Conservation (phyloP, 2,113 vertebrate genomes). For the Bettongia penicillata region DNA sequence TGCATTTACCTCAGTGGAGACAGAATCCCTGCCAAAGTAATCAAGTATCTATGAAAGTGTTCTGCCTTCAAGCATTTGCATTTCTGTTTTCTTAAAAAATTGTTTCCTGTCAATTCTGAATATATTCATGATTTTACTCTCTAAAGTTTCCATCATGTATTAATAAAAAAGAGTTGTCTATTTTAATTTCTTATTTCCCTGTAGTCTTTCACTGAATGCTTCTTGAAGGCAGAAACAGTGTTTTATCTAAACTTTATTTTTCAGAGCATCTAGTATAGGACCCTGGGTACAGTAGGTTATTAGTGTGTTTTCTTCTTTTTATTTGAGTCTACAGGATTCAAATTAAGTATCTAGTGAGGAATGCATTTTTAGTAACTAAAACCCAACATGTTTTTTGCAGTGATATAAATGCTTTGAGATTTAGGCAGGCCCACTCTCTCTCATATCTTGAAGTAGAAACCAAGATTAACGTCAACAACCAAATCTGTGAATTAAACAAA, state of each 20-base stretch:
- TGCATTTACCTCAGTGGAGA: background rate
- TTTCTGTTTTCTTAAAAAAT: background rate
- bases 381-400: background rate
- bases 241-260: background rate
- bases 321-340: background rate
- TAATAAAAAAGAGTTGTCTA: background rate
- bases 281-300: background rate
- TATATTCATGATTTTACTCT: background rate
- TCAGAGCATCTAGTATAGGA: background rate
- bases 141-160: background rate
- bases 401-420: background rate
- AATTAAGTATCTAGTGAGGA: background rate
- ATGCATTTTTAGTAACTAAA: background rate
- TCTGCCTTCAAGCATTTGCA: background rate
- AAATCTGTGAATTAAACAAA: conserved; percentile 20
- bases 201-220: background rate
- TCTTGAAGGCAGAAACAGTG: background rate
- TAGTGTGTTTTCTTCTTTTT: background rate
- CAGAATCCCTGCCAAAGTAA: background rate
- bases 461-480: background rate
- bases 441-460: conserved; percentile 5
- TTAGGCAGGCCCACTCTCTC: background rate
- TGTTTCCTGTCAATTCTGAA: background rate
- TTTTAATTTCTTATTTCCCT: background rate
- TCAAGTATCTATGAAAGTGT: background rate